A percentile compares a stretch with the other conserved stretches of the same genome.
Evolutionary conservation across 2,113 vertebrate species (phyloP).

Genomic region (Galemys pyrenaicus): DNA sequence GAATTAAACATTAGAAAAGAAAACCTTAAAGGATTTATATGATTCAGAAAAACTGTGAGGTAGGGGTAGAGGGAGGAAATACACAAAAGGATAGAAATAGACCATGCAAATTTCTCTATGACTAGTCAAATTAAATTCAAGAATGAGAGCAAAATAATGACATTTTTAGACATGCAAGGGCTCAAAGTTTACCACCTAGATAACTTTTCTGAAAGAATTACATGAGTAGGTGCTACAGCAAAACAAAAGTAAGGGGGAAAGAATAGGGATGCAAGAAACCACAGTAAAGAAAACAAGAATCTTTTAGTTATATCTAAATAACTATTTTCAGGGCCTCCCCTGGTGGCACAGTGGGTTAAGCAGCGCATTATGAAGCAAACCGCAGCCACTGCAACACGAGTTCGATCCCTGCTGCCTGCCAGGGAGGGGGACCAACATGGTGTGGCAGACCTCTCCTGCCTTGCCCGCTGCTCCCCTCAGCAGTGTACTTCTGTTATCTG

Average conservation of each 20-base stretch:
- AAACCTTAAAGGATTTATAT: not conserved
- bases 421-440: no score
- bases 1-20: conserved; percentile 38
- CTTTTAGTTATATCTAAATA: conserved; percentile 26
- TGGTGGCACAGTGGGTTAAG: no score
- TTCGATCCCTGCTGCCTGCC: no score
- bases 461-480: no score
- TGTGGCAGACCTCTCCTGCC: no score
- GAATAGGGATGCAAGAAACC: not conserved
- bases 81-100: not conserved
- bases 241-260: conserved; percentile 29
- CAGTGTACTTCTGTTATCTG: no score
- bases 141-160: conserved; percentile 27
- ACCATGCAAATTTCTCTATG: not conserved
- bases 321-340: no score
- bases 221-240: not conserved
- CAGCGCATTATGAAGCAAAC: no score
- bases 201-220: conserved; percentile 39
- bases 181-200: conserved; percentile 30
- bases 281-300: not conserved
- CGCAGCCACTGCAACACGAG: no score
- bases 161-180: conserved; percentile 10
- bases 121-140: not conserved
- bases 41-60: conserved; percentile 11
- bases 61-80: not conserved